Evolutionary conservation across 2,113 vertebrate genomes (phyloP).

Genomic region (Tachuris rubrigastra): DNA sequence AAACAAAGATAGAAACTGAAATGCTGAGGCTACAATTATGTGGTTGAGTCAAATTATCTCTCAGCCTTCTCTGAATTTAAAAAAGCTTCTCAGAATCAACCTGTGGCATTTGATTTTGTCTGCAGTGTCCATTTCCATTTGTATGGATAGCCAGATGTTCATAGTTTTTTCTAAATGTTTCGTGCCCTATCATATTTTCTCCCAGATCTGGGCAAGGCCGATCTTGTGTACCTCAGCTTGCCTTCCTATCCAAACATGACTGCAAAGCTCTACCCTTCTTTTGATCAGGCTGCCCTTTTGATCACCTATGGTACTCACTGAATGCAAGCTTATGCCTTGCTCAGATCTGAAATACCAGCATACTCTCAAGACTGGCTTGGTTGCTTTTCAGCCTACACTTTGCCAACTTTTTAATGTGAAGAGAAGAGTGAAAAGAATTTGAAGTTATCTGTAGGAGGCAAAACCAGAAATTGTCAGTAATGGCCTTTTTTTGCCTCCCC

Average conservation of each 20-base stretch:
- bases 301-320: not conserved
- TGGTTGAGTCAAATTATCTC: not conserved
- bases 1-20: not conserved
- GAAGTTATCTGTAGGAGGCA: not conserved
- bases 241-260: not conserved
- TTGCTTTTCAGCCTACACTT: not conserved
- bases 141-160: not conserved
- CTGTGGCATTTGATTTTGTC: not conserved
- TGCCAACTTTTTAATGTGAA: not conserved
- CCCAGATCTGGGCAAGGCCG: not conserved
- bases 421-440: not conserved
- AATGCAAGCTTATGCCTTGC: not conserved
- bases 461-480: not conserved
- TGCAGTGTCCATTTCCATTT: not conserved
- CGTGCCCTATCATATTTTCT: not conserved
- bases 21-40: not conserved
- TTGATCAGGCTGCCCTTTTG: not conserved
- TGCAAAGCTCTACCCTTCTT: not conserved
- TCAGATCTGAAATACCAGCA: not conserved
- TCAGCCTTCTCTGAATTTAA: not conserved
- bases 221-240: not conserved
- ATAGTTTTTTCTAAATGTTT: not conserved
- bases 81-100: not conserved
- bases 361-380: not conserved
- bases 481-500: not conserved